Conservation (phyloP, 2,113 vertebrate genomes). For the Lutjanus erythropterus region DNA sequence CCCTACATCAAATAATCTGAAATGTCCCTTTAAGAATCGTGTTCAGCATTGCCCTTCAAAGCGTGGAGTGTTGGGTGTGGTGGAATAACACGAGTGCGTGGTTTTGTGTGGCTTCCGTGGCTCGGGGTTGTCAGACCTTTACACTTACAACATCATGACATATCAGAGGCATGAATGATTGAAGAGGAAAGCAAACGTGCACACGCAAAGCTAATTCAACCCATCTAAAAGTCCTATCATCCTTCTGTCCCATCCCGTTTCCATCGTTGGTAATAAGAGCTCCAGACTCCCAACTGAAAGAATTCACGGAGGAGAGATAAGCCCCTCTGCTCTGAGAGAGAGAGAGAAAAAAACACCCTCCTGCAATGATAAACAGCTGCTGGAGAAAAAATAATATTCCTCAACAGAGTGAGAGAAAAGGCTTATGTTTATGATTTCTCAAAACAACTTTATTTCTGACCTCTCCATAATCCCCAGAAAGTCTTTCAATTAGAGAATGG, state of each 20-base stretch:
- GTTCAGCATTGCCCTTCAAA: not conserved
- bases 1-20: too few species aligned
- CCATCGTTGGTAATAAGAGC: conserved; percentile 47
- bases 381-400: conserved; percentile 63
- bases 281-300: conserved; percentile 58
- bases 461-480: conserved; percentile 80
- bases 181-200: conserved; percentile 46
- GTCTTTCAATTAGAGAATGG: conserved; percentile 81
- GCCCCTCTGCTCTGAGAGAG: conserved; percentile 37
- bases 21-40: not conserved
- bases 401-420: conserved; percentile 67
- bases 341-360: conserved; percentile 19
- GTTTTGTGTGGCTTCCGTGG: conserved; percentile 24
- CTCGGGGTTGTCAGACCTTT: conserved; percentile 23
- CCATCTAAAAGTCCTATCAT: conserved; percentile 49
- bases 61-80: not conserved
- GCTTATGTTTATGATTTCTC: conserved; percentile 79
- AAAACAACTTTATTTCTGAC: conserved; percentile 81
- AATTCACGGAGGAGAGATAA: conserved; percentile 64
- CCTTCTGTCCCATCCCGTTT: conserved; percentile 30
- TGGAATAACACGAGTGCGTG: not conserved
- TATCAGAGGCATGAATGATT: conserved; percentile 54
- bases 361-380: conserved; percentile 74
- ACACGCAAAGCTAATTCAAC: conserved; percentile 43
- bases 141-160: conserved; percentile 45